Evolutionary conservation across 2,113 vertebrate species (phyloP).

Genomic region (Gopherus flavomarginatus): DNA sequence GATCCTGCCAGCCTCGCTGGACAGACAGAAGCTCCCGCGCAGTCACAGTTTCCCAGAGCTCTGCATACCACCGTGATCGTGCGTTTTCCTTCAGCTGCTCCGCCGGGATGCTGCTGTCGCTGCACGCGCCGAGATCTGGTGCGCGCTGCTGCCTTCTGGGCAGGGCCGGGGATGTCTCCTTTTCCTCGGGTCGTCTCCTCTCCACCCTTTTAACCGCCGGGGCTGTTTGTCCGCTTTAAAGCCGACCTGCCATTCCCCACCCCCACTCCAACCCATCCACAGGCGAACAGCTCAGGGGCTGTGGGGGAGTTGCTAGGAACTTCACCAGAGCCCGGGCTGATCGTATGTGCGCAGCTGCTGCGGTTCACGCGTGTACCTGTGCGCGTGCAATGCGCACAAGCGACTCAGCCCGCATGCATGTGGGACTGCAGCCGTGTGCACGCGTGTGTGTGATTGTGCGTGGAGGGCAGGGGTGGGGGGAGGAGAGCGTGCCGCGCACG

Average conservation of each 20-base stretch:
- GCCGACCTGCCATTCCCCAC: conserved; percentile 7
- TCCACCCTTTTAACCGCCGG: background rate
- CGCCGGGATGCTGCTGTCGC: background rate
- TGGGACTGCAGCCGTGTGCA: background rate
- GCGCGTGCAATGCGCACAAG: no score
- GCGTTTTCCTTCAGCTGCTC: conserved; percentile 17
- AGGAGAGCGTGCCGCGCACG: background rate
- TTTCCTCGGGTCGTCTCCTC: background rate
- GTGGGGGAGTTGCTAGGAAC: background rate
- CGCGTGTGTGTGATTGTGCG: background rate
- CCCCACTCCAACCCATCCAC: background rate
- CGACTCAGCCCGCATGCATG: no score
- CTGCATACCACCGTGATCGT: background rate
- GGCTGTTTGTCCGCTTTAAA: background rate
- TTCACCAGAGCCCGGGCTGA: background rate
- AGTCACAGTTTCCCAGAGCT: background rate
- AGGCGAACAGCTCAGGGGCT: no score
- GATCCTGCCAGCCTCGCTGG: conserved; percentile 6
- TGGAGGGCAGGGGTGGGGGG: background rate
- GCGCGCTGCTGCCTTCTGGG: background rate
- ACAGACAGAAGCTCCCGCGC: background rate
- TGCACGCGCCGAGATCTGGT: background rate
- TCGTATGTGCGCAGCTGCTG: background rate
- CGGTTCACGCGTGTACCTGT: no score
- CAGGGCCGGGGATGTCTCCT: background rate